Conservation (phyloP, 1,140 invertebrate genomes). For the Limonius californicus region DNA sequence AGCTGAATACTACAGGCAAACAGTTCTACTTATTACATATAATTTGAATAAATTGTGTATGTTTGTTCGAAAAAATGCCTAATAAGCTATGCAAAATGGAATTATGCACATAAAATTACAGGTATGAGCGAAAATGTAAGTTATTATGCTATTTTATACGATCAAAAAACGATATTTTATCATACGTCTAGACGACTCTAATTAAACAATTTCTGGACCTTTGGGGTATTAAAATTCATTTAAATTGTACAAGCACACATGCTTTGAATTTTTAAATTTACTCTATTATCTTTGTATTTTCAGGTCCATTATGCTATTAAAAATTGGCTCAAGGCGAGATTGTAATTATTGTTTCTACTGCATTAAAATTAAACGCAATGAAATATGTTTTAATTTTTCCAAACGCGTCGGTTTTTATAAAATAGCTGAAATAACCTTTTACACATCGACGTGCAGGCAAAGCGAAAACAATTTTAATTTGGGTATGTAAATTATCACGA, state of each 20-base stretch:
- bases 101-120: constrained; percentile 20
- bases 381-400: constrained; percentile 15
- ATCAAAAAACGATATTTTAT: constrained; percentile 23
- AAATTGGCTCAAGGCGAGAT: constrained; percentile 13
- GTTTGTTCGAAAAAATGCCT: background rate
- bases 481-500: no score
- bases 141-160: constrained; percentile 20
- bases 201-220: constrained; percentile 23
- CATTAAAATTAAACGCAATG: constrained; percentile 17
- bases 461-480: no score
- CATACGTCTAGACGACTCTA: constrained; percentile 20
- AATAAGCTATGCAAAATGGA: constrained; percentile 14
- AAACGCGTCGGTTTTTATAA: no score
- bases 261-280: constrained; percentile 19
- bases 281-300: background rate
- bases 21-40: background rate
- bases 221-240: constrained; percentile 18
- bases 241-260: constrained; percentile 3
- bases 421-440: no score
- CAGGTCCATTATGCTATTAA: constrained; percentile 18
- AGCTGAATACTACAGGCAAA: no score
- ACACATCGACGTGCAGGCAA: no score
- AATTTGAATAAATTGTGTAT: constrained; percentile 8
- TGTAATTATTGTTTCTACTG: background rate
- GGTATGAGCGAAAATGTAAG: constrained; percentile 11